Conservation (phyloP, 1,140 invertebrate genomes). For the Aphis craccivora region DNA sequence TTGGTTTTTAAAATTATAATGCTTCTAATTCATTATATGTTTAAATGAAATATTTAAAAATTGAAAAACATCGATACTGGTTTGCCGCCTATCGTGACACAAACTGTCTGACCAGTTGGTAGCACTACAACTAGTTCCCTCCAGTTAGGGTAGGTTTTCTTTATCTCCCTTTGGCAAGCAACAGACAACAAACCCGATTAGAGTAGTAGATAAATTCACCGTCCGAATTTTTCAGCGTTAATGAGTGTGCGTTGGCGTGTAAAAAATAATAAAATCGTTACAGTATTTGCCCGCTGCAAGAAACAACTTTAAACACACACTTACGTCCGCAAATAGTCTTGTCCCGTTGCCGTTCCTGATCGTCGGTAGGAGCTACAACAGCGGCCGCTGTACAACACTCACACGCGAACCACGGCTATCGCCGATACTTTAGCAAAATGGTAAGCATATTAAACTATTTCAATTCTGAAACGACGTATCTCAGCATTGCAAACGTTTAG, state of each 20-base stretch:
- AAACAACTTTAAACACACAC: neutral
- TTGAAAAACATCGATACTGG: neutral
- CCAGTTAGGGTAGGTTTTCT: conserved; percentile 33
- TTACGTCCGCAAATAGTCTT: neutral
- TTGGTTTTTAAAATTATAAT: too few relatives aligned
- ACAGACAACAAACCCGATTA: conserved; percentile 35
- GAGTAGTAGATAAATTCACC: conserved; percentile 47
- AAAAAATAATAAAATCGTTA: neutral
- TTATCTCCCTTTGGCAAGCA: conserved; percentile 1
- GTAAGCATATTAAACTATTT: neutral
- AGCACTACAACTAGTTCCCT: neutral
- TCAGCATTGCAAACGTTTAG: too few relatives aligned
- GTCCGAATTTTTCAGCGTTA: neutral
- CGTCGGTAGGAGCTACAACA: neutral
- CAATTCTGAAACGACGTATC: neutral
- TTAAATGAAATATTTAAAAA: too few relatives aligned
- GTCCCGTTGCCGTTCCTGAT: neutral
- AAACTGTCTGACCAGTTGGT: neutral
- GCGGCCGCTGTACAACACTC: neutral
- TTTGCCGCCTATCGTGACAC: conserved; percentile 3
- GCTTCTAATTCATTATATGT: too few relatives aligned
- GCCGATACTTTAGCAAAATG: neutral
- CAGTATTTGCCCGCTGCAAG: neutral
- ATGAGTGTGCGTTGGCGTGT: neutral
- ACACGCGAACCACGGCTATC: neutral